Evolutionary conservation across 2,113 vertebrate species (phyloP), one percentile per base, ranked within the genome.

Genomic region (Sturnira hondurensis): DNA sequence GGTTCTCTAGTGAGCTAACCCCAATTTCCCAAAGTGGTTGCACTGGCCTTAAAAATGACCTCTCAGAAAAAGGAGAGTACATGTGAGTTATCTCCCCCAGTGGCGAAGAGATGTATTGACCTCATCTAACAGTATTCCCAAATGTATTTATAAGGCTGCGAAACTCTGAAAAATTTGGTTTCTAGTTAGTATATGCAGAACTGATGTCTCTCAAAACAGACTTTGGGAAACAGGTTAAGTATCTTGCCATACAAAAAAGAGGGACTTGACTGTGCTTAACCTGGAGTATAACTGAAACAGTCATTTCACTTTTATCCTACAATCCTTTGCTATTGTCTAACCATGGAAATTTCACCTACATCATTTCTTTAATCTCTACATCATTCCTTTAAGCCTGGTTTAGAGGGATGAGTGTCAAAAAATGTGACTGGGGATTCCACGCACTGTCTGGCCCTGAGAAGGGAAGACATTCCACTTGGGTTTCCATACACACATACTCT

Each of bases 1-100:
- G 85, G 22, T 17, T 81, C 67, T 78, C 54, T 63, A 63, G 13
- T 38, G 26, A 86, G 56, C 28, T n/a, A 50, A 33, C 43, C 54
- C 47, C 88, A 38, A 74, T 80, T 83, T 92, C 76, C 92, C 77
- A 73, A 47, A 95, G 61, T 58, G 61, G 17, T 91, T 96, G 92
- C 38, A 65, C 45, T 67, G 26, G 33, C 33, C 7, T n/a, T 74
- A 52, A 82, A 92, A 78, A 47, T 61, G 43, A 84, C 56, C 28
- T 63, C 10, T 1, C 45, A 83, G 33, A 65, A 65, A 93, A 78
- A 87, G 5, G 5, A 74, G 15, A 50, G 3, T n/a, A 0, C 26
- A 0, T 14, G 0, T 43, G 19, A 77, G 58, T 16, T 41, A 4
- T 43, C 4, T 36, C 5, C 28, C 13, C 15, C 4, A 80, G 61